Base-by-base conservation (phyloP, 2,797 vertebrate genomes). In the Pachyuromys duprasi region DNA sequence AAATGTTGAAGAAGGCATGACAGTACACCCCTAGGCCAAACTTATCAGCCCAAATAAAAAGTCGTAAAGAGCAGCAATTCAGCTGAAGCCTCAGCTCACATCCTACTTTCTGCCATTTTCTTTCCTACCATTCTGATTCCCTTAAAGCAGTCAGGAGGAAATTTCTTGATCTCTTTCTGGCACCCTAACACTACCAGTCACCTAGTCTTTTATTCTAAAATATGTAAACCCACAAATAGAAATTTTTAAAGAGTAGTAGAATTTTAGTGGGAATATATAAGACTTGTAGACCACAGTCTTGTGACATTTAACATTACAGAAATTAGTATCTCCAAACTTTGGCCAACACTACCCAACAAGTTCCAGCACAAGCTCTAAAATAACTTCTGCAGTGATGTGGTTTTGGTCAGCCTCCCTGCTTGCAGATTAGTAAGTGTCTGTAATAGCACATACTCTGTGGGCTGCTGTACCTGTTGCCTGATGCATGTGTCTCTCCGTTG, bases 391-490 rank as follows among this genome's bases (percentile, higher is more conserved):
- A 67, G 79, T 20, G 86, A 86, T 53, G 75, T 90, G 76, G 22
- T 57, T 86, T 90, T 89, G 57, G 72, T 88, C 42, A 78, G 80
- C 13, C 26, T 92, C 45, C n/a, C 60, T 36, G 8, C 39, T 70
- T 55, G 9, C 45, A 96, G 33, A 22, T 65, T 62, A 80, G 33
- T 15, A 86, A 53, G 42, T 18, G 8, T 39, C 49, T 11, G 12
- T 2, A 45, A 60, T 5, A 36, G 55, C 65, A 13, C 60, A 39
- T 28, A n/a, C 53, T 81, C 53, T 36, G 33, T 6, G 24, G 60
- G 82, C 42, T 89, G 49, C 36, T 57, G n/a, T 95, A 97, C 95
- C 95, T 96, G 93, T 79, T 8, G 79, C 82, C 92, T 80, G 67
- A 42, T 60, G 14, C 82, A 96, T 62, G 60, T 24, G 11, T 74